phyloP scores from a whole-genome alignment of 1,140 invertebrate genomes.

The Tenebrio molitor region DNA sequence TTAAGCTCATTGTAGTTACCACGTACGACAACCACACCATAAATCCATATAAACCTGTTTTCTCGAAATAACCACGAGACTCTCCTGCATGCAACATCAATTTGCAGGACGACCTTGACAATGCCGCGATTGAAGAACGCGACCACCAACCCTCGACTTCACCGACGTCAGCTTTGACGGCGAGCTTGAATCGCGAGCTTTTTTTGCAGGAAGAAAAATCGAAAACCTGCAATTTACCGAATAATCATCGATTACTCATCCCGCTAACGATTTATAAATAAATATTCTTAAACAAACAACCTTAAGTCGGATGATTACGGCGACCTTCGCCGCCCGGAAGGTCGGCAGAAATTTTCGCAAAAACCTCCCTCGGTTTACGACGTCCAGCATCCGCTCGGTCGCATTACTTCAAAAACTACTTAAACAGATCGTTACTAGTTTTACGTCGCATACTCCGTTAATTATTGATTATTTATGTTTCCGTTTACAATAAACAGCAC shows the following conservation, averaged over 20 bases:
- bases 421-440: slow-evolving; percentile 33
- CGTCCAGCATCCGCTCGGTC: slow-evolving; percentile 11
- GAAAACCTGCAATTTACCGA: slow-evolving; percentile 17
- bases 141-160: slow-evolving; percentile 25
- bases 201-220: slow-evolving; percentile 4
- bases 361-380: slow-evolving; percentile 24
- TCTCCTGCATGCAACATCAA: background rate
- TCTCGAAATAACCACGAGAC: slow-evolving; percentile 47
- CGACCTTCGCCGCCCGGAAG: slow-evolving; percentile 2
- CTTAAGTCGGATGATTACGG: slow-evolving; percentile 7
- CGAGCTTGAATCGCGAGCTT: slow-evolving; percentile 23
- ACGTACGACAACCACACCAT: slow-evolving; percentile 39
- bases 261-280: slow-evolving; percentile 13
- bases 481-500: slow-evolving; percentile 38
- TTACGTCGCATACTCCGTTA: slow-evolving; percentile 25
- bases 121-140: slow-evolving; percentile 29
- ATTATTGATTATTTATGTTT: slow-evolving; percentile 39
- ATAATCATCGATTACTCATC: slow-evolving; percentile 32
- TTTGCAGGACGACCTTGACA: slow-evolving; percentile 39
- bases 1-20: slow-evolving; percentile 21
- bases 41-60: slow-evolving; percentile 52
- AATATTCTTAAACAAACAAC: slow-evolving; percentile 24
- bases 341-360: background rate
- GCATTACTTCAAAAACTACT: slow-evolving; percentile 24
- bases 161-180: slow-evolving; percentile 28